Conservation (phyloP, 2,797 vertebrate genomes). For the Chaunax sp. region DNA sequence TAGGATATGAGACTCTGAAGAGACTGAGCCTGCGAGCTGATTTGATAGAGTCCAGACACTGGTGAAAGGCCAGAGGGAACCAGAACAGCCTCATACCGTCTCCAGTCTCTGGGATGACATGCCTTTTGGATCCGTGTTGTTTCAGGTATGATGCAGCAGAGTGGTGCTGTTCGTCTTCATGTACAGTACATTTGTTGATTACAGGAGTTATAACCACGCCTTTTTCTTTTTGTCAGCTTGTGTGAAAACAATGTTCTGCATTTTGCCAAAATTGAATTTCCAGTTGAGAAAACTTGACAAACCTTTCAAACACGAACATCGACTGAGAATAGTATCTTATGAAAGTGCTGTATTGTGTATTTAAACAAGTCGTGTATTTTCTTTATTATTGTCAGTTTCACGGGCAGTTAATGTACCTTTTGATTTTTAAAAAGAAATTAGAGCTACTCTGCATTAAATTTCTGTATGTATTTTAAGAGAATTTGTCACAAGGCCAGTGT, state of each 20-base stretch:
- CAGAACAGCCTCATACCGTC: not conserved
- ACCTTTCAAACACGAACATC: not conserved
- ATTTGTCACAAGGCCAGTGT: not conserved
- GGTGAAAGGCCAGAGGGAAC: slow-evolving; percentile 76
- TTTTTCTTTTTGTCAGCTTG: not conserved
- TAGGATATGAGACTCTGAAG: slow-evolving; percentile 97
- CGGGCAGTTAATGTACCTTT: not conserved
- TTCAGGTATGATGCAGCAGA: too few species aligned
- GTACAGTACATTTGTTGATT: not conserved
- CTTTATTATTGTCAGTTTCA: slow-evolving; percentile 1
- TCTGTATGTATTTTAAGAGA: not conserved
- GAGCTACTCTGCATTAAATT: not conserved
- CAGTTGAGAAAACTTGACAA: not conserved
- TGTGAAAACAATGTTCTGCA: not conserved
- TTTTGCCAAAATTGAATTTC: slow-evolving; percentile 16
- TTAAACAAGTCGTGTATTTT: not conserved
- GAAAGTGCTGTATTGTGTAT: not conserved
- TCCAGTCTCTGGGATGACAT: too few species aligned
- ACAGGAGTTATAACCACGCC: not conserved
- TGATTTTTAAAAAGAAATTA: slow-evolving; percentile 12
- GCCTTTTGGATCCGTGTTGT: too few species aligned
- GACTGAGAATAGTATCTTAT: not conserved
- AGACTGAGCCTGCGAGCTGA: slow-evolving; percentile 94
- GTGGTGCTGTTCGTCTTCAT: slow-evolving; percentile 22
- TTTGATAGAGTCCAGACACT: slow-evolving; percentile 92